These are phyloP conservation scores for Pseudomyrmex gracilis DNA, from an alignment of 1,140 invertebrate species.

Conservation along the genomic window DNA sequence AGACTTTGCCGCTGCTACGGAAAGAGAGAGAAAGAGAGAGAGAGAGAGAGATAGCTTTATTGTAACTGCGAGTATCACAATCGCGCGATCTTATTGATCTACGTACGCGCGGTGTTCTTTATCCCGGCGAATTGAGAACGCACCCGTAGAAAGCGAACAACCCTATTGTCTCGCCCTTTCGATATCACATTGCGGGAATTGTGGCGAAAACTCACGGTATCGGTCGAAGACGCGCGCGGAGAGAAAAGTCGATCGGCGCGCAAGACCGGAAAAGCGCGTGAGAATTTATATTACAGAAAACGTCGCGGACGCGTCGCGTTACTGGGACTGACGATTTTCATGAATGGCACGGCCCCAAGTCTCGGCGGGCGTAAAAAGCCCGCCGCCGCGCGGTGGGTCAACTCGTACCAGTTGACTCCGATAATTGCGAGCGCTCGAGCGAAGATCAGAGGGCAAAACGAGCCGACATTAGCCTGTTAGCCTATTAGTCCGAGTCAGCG, in stretches of 20 bases:
- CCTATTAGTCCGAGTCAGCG: conserved; percentile 80
- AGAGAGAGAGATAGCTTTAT: too few relatives aligned
- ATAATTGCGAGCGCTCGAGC: conserved; percentile 78
- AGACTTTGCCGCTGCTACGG: neutral
- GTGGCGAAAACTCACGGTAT: conserved; percentile 16
- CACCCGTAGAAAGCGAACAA: neutral
- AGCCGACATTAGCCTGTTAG: conserved; percentile 82
- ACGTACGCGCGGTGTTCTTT: neutral
- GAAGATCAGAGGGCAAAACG: conserved; percentile 80
- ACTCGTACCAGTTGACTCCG: conserved; percentile 82
- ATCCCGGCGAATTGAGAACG: conserved; percentile 18
- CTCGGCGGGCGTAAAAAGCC: conserved; percentile 65
- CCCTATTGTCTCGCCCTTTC: conserved; percentile 31
- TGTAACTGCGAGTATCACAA: too few relatives aligned
- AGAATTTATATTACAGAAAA: too few relatives aligned
- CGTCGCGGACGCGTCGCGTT: too few relatives aligned
- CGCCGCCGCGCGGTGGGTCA: conserved; percentile 71
- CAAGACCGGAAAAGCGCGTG: too few relatives aligned
- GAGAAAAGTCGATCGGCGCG: too few relatives aligned
- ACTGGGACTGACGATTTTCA: conserved; percentile 65
- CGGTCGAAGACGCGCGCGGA: too few relatives aligned
- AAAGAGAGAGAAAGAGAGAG: neutral
- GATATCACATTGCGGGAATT: conserved; percentile 12
- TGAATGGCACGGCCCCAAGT: conserved; percentile 71
- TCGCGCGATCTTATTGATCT: neutral